A percentile compares a stretch with the other conserved stretches of the same genome.
These are phyloP conservation scores for Pristionchus exspectatus DNA, from an alignment of 2,888 invertebrate species.

Conservation along the genomic window DNA sequence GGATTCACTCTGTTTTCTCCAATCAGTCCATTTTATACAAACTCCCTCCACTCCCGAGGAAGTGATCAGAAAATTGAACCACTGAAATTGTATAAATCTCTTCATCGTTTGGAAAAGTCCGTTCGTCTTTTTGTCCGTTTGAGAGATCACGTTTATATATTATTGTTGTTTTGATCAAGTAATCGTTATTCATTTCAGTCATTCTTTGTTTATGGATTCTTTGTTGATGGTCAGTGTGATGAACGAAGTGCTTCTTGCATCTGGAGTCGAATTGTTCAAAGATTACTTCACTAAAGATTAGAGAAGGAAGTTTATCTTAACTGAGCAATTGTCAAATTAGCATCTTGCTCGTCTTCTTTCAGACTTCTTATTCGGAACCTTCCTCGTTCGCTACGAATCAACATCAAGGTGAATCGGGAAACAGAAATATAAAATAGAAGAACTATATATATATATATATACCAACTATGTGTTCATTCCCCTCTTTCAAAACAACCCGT, in stretches of 20 bases:
- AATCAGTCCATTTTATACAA: constrained; percentile 11
- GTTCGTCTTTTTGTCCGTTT: not conserved
- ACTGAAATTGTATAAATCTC: not conserved
- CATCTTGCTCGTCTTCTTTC: constrained; percentile 9
- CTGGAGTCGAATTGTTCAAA: constrained; percentile 11
- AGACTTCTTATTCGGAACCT: constrained; percentile 32
- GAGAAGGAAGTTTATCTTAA: constrained; percentile 33
- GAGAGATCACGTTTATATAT: constrained; percentile 17
- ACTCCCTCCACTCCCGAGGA: not conserved
- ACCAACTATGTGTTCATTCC: not conserved
- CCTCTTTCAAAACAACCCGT: too few relatives aligned
- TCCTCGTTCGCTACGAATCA: not conserved
- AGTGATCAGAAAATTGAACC: not conserved
- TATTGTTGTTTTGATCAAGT: not conserved
- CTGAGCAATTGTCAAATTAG: not conserved
- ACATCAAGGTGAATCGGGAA: not conserved
- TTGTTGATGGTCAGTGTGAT: constrained; percentile 31
- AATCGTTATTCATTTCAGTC: not conserved
- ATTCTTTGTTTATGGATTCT: constrained; percentile 28
- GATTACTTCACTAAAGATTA: constrained; percentile 7
- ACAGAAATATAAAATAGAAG: constrained; percentile 5
- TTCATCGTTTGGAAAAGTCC: not conserved
- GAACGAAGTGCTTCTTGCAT: constrained; percentile 44
- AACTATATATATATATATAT: not conserved
- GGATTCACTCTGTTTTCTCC: not conserved